A percentile compares a stretch with the other conserved stretches of the same genome.
These are phyloP conservation scores for Pseudochromis fuscus DNA, from an alignment of 2,797 vertebrate genomes.

Conservation along the genomic window DNA sequence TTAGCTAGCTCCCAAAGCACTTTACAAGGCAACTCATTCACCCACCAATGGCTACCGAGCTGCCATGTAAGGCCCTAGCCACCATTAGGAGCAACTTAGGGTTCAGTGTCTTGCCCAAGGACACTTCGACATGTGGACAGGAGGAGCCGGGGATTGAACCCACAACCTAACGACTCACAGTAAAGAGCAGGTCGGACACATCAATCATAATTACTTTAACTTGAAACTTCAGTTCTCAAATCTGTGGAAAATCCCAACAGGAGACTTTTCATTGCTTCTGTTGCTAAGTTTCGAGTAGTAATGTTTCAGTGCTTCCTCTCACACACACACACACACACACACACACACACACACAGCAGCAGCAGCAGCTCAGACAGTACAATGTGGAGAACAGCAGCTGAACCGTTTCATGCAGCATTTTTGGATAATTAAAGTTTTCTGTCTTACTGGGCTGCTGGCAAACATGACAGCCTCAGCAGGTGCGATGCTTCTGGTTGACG, in stretches of 20 bases:
- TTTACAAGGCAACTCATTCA: too few species aligned
- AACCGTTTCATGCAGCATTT: constrained; percentile 14
- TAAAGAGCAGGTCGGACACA: constrained; percentile 40
- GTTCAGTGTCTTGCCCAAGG: too few species aligned
- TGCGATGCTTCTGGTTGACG: constrained; percentile 40
- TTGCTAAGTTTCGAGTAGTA: neutral
- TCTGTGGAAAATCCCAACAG: neutral
- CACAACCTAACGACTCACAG: too few species aligned
- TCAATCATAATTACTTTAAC: constrained; percentile 28
- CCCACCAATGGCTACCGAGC: too few species aligned
- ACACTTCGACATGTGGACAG: too few species aligned
- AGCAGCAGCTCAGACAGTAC: too few species aligned
- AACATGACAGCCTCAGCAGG: constrained; percentile 42
- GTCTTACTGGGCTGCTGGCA: constrained; percentile 26
- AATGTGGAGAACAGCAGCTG: neutral
- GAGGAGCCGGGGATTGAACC: too few species aligned
- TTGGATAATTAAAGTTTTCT: constrained; percentile 22
- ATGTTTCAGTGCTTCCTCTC: neutral
- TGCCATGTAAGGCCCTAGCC: too few species aligned
- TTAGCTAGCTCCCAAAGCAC: too few species aligned
- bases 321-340: too few species aligned
- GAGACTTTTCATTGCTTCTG: neutral
- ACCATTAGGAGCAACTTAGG: too few species aligned
- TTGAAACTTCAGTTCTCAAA: constrained; percentile 9
- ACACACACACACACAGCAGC: too few species aligned